Evolutionary conservation across 2,113 vertebrate species (phyloP).

Genomic region (Gulo gulo): DNA sequence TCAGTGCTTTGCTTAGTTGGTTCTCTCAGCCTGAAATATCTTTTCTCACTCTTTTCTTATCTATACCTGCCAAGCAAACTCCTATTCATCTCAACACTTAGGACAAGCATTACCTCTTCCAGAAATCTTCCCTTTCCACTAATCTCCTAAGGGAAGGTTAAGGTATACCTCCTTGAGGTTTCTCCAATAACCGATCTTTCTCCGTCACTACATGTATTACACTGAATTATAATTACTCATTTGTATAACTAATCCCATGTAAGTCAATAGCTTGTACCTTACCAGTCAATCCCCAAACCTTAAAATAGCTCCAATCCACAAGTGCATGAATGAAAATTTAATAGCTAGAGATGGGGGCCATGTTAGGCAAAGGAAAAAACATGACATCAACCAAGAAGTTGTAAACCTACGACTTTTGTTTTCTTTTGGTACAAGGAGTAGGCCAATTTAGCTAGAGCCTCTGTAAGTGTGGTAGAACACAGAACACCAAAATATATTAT

Average conservation of each 20-base stretch:
- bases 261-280: conserved; percentile 38
- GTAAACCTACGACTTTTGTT: not conserved
- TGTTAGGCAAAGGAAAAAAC: not conserved
- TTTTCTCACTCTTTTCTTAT: not conserved
- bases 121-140: not conserved
- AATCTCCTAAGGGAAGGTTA: not conserved
- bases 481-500: not conserved
- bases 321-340: conserved; percentile 46
- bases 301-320: conserved; percentile 20
- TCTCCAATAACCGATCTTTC: not conserved
- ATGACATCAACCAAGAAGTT: not conserved
- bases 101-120: not conserved
- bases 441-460: not conserved
- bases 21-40: not conserved
- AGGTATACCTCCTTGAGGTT: not conserved
- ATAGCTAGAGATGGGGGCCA: not conserved
- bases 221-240: conserved; percentile 26
- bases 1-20: not conserved
- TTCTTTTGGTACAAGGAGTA: not conserved
- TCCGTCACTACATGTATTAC: not conserved
- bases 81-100: not conserved
- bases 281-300: not conserved
- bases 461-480: not conserved
- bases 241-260: not conserved
- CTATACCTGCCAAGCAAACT: not conserved